phyloP scores from a whole-genome alignment of 35 echinoderm and acorn worm genomes.

The Eucidaris tribuloides region DNA sequence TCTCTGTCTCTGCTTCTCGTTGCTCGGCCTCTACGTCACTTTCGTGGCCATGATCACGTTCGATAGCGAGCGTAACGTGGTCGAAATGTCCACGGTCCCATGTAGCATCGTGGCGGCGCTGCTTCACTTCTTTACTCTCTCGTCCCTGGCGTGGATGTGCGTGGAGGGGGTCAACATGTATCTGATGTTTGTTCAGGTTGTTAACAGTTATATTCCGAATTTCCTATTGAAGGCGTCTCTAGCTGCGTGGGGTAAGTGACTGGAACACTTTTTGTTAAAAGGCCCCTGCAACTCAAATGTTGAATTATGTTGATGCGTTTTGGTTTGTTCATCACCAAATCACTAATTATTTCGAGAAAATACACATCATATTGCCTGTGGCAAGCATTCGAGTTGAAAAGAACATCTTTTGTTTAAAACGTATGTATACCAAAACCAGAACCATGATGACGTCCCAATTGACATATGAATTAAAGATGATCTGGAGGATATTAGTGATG shows the following conservation, averaged over 20 bases:
- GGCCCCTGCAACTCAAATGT: too few species aligned
- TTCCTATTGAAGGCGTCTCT: constrained; percentile 73
- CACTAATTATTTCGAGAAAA: too few species aligned
- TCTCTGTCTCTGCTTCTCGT: constrained; percentile 42
- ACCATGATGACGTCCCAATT: too few species aligned
- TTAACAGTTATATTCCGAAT: constrained; percentile 48
- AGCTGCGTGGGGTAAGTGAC: constrained; percentile 61
- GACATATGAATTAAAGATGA: too few species aligned
- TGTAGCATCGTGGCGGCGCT: constrained; percentile 59
- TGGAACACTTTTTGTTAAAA: not conserved
- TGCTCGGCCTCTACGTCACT: constrained; percentile 58
- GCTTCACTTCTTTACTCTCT: constrained; percentile 74
- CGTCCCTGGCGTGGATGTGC: constrained; percentile 70
- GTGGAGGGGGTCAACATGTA: constrained; percentile 81
- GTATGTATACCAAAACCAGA: too few species aligned
- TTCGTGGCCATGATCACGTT: constrained; percentile 55
- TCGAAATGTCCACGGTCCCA: constrained; percentile 13
- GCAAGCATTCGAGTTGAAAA: too few species aligned
- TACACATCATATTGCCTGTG: too few species aligned
- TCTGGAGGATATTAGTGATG: too few species aligned
- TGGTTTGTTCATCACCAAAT: too few species aligned
- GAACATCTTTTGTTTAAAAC: too few species aligned
- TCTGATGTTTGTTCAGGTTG: constrained; percentile 53
- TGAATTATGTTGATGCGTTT: too few species aligned
- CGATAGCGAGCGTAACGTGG: constrained; percentile 42